Evolutionary conservation across 1,140 invertebrate species (phyloP), one percentile per base, ranked within the genome.

Genomic region (Agraylea sexmaculata): DNA sequence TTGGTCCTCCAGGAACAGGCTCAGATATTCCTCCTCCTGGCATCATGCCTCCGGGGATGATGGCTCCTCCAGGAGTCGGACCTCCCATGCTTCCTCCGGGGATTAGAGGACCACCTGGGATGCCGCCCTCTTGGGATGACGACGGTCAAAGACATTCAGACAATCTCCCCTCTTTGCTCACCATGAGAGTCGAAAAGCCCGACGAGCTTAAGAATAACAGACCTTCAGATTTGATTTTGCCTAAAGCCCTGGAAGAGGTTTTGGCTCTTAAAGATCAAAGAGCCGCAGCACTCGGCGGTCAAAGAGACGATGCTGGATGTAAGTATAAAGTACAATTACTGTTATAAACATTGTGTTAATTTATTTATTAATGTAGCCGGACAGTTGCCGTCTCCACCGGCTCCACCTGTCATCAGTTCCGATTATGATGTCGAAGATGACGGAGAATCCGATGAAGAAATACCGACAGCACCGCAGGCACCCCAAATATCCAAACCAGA

Each of bases 171-270:
- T 73, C 71, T 25, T 52, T 74, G 31, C 49, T 74, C 37, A 69
- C 71, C 16, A 59, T 75, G 53, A 73, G 71, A 47, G 68, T 75
- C 38, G 70, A 73, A 45, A 73, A 69, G 28, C 71, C 71, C 31
- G 68, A 70, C 43, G 66, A 72, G 39, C 59, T 69, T 27, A 53
- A 61, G 32, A 53, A 54, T 21, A 50, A 53, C 13, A 55, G 51
- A 42, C 45, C 49, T 19, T 35, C 51, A 5, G 38, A 49, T 17
- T 80, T 83, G 47, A 66, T 81, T 1, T 58, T 93, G 12, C 87
- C 87, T 7, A 80, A 85, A 53, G 87, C 83, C 12, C 60, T 93
- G 23, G 88, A 92, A 61, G 83, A 91, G 56, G 84, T 85, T 15
- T 60, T 93, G 1, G 87, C 87, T 13, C 79, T 89, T 31, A 91